Conservation (phyloP, 2,888 invertebrate species). For the Metacarcinus magister region DNA sequence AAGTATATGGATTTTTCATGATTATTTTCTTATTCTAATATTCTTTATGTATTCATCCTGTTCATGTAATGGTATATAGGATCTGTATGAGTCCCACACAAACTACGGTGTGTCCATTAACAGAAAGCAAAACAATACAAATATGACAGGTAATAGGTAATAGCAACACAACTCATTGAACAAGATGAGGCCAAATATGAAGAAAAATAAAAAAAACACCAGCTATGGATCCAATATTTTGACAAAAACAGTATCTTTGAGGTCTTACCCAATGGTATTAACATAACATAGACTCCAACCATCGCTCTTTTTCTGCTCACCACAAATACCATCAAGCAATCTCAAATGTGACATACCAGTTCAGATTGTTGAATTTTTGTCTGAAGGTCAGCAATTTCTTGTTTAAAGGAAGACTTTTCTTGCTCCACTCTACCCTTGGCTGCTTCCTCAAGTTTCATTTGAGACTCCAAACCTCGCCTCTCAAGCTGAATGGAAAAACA, state of each 20-base stretch:
- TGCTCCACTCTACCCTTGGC: slow-evolving; percentile 62
- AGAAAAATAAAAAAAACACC: too few species aligned
- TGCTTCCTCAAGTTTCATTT: slow-evolving; percentile 68
- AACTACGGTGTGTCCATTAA: too few species aligned
- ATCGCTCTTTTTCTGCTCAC: not conserved
- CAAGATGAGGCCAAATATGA: too few species aligned
- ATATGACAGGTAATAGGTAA: too few species aligned
- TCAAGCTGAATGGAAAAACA: slow-evolving; percentile 64
- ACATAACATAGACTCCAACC: not conserved
- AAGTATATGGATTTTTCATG: too few species aligned
- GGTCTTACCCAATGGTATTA: not conserved
- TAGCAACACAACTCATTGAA: too few species aligned
- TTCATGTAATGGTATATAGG: too few species aligned
- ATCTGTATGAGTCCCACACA: too few species aligned
- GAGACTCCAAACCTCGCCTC: slow-evolving; percentile 73
- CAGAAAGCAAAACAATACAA: too few species aligned
- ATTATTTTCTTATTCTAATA: too few species aligned
- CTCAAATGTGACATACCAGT: slow-evolving; percentile 55
- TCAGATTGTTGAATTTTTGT: slow-evolving; percentile 67
- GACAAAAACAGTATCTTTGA: not conserved
- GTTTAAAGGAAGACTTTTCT: slow-evolving; percentile 61
- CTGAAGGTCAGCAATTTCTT: slow-evolving; percentile 56
- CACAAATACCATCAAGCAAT: not conserved
- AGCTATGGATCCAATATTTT: too few species aligned
- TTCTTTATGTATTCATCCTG: too few species aligned